Percentiles rank a stretch among this genome's conserved stretches.
Evolutionary conservation across 1,140 invertebrate genomes (phyloP).

Genomic region (Dinoponera quadriceps): DNA sequence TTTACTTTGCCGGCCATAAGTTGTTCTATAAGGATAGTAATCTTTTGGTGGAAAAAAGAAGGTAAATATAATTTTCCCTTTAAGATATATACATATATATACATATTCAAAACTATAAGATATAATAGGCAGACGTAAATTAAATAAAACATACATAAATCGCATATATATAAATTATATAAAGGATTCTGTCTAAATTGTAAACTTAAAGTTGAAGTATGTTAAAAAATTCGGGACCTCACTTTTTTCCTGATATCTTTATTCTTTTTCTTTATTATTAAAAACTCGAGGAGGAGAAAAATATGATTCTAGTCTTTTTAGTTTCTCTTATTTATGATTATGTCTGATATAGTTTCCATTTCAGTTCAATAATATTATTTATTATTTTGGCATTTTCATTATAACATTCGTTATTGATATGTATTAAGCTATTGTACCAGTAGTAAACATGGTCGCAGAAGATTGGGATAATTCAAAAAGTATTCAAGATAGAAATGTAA

Average conservation of each 20-base stretch:
- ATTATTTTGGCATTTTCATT: slow-evolving; percentile 4
- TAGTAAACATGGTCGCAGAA: slow-evolving; percentile 10
- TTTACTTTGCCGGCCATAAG: slow-evolving; percentile 18
- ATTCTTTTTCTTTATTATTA: neutral
- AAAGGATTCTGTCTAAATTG: neutral
- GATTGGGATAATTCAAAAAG: slow-evolving; percentile 1
- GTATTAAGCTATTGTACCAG: slow-evolving; percentile 14
- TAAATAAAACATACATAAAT: neutral
- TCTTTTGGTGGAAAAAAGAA: slow-evolving; percentile 40
- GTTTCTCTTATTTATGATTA: neutral
- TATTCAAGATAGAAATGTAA: neutral
- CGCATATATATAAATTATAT: neutral
- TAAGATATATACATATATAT: neutral
- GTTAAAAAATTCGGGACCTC: neutral
- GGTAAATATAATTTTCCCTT: neutral
- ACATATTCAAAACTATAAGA: no score
- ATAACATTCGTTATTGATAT: no score
- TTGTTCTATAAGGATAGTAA: neutral
- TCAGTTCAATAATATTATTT: no score
- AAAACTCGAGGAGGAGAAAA: neutral
- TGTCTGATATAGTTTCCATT: no score
- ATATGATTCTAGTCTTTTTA: no score
- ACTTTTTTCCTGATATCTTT: no score
- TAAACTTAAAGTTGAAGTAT: neutral
- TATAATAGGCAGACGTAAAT: no score